Conservation (phyloP, 2,888 invertebrate species). For the Sinodicranocentrus sp. region DNA sequence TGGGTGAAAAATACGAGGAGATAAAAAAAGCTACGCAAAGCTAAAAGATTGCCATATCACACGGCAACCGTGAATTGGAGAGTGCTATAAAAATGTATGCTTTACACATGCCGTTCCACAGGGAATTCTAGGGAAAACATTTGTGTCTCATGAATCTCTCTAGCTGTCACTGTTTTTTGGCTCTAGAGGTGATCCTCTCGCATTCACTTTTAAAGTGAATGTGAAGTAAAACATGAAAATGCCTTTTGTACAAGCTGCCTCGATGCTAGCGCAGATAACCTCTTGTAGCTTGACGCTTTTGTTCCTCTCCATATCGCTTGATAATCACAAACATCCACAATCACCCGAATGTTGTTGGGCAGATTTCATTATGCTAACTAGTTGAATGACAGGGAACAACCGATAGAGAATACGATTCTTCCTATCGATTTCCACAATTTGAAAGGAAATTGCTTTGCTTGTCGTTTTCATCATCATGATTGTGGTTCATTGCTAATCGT, state of each 20-base stretch:
- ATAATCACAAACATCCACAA: too few relatives aligned
- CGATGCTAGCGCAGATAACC: background rate
- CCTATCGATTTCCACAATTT: background rate
- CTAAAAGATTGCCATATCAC: too few relatives aligned
- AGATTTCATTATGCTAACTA: slow-evolving; percentile 3
- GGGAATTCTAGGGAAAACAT: slow-evolving; percentile 24
- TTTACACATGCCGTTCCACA: background rate
- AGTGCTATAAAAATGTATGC: background rate
- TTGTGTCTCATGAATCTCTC: slow-evolving; percentile 54
- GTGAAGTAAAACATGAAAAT: too few relatives aligned
- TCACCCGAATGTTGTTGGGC: background rate
- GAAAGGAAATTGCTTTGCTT: background rate
- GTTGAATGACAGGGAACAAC: background rate
- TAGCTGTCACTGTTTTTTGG: slow-evolving; percentile 27
- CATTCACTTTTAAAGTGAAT: too few relatives aligned
- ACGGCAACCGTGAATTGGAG: too few relatives aligned
- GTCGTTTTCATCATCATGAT: background rate
- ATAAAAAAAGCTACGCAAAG: background rate
- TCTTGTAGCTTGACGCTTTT: too few relatives aligned
- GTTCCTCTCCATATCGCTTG: background rate
- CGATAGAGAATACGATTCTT: background rate
- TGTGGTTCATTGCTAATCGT: background rate
- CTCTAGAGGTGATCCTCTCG: too few relatives aligned
- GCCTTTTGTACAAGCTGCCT: too few relatives aligned
- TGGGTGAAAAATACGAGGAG: background rate